Evolutionary conservation across 37 sponge, comb jelly and placozoan species (phyloP), one percentile per base, ranked within the genome.

Genomic region (Oopsacas minuta): DNA sequence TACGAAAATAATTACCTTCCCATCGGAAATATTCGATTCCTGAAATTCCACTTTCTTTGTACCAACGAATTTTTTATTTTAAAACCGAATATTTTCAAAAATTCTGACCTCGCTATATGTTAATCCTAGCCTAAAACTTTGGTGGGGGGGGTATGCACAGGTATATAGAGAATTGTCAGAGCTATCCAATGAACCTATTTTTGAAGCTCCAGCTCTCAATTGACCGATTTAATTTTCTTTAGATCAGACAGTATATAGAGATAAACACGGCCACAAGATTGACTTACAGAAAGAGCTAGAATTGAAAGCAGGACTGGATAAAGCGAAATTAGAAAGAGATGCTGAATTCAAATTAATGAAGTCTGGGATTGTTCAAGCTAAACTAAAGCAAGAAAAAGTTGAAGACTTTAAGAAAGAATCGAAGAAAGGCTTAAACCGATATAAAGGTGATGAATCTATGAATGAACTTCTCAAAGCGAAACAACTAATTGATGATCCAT

Each of bases 401-500:
- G 84, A 32, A 10, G 94, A 95, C 61, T 89, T 90, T 0, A 38
- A 82, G 36, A 87, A 97, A 83, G 99, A 97, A 39, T 93, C 95
- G 95, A 88, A 87, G 5, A 97, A 97, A 81, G 95, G 94, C 37
- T 39, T 97, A 36, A 95, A 95, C 36, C 88, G 99, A 0, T 97
- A 95, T 37, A 52, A 46, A 3, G 99, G 93, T 53, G 99, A 97
- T 85, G 90, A 90, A 37, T 94, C 93, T 81, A 81, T 93, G 83
- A 94, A 97, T 81, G 88, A 25, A 38, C 88, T 91, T 85, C 83
- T 93, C 82, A 89, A 88, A 81, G 91, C 87, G 0, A 81, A 87
- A 30, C 90, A 88, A 37, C 86, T 94, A 49, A 89, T 89, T 0
- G 99, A 89, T 1, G 99, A 97, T 53, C 95, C 99, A 0, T 93